Base-by-base conservation (phyloP, 2,888 invertebrate genomes). In the Shargacucullia verbasci region DNA sequence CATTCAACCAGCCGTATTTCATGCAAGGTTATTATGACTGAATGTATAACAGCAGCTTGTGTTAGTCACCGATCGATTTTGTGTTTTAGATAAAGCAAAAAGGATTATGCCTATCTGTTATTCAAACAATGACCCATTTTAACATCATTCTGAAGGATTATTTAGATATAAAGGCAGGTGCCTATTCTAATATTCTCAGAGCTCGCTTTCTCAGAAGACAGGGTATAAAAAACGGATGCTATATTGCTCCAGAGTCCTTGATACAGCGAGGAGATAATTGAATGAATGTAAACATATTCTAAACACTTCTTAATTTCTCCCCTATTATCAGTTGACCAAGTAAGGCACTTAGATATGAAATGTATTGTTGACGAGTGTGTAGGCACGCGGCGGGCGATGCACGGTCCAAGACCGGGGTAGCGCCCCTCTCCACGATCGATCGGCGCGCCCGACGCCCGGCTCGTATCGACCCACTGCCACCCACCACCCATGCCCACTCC, bases 361-460 rank as follows among this genome's bases (percentile, higher is more conserved):
- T 78, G 79, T 82, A 80, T 82, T 84, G 82, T 81, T 81, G 76
- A 80, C 72, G 78, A 80, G 72, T 82, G 84, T 84, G 80, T 74
- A 76, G 88, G 87, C 85, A 84, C 82, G 85, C 84, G 81, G 79
- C 83, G 78, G 78, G 77, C 81, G 82, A 80, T 81, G 84, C 84
- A 82, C 76, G 76, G 78, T 73, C 70, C 71, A 60, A 65, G 73
- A 74, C 72, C 79, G 78, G 74, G 77, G 70, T 65, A 72, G 79
- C 77, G 79, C 83, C 83, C 81, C 87, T 86, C 86, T 85, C 87
- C 89, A 87, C 85, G 88, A 94, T 94, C 86, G 91, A 91, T 87
- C 90, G 85, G 78, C 81, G 85, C 84, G 75, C 80, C 84, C 82
- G 80, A 70, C 85, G 83, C 85, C 90, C 86, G 84, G 85, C 83